phyloP scores from a whole-genome alignment of 2,888 invertebrate species.

The Autographa gamma region DNA sequence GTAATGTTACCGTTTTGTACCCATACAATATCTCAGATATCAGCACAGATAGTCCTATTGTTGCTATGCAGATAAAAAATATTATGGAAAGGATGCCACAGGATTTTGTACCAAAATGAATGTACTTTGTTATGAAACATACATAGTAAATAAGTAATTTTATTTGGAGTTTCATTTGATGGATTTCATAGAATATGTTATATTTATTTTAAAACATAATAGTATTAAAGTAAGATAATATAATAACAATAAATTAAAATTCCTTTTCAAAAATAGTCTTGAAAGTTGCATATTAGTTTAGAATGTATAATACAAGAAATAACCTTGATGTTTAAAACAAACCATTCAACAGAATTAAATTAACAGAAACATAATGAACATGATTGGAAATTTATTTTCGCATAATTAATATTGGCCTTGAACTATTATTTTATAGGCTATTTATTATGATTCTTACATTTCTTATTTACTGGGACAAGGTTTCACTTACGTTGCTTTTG shows the following conservation, averaged over 20 bases:
- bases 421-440: not conserved
- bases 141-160: conserved; percentile 13
- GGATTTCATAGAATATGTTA: not conserved
- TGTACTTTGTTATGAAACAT: not conserved
- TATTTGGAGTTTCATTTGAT: conserved; percentile 22
- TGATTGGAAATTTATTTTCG: not conserved
- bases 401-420: not conserved
- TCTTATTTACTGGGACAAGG: not conserved
- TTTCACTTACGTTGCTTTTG: not conserved
- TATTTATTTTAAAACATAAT: too few relatives aligned
- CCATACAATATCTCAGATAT: conserved; percentile 76
- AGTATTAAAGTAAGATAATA: too few relatives aligned
- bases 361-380: not conserved
- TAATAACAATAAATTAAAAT: too few relatives aligned
- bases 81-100: conserved; percentile 77
- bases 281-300: too few relatives aligned
- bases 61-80: conserved; percentile 76
- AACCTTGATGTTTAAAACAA: too few relatives aligned
- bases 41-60: conserved; percentile 78
- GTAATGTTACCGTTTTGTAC: conserved; percentile 74
- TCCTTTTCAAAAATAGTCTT: too few relatives aligned
- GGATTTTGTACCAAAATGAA: conserved; percentile 58
- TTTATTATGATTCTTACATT: not conserved
- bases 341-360: too few relatives aligned
- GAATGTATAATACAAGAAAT: too few relatives aligned